Conservation (phyloP, 2,797 vertebrate genomes). For the Cynopterus sphinx region DNA sequence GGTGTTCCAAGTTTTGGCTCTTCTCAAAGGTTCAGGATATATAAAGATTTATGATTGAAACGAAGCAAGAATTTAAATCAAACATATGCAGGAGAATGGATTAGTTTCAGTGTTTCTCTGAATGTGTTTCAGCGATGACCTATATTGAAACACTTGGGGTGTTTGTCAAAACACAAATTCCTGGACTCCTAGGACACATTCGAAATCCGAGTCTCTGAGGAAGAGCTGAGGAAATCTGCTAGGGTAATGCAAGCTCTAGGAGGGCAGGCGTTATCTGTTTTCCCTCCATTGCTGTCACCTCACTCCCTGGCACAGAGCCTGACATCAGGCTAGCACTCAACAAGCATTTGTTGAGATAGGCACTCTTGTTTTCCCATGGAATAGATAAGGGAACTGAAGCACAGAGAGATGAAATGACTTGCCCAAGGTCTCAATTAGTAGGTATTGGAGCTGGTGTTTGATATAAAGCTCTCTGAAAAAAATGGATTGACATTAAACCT, state of each 20-base stretch:
- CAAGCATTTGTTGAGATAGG: neutral
- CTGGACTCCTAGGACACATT: neutral
- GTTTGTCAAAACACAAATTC: neutral
- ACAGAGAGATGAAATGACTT: neutral
- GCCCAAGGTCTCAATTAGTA: neutral
- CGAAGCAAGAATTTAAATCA: neutral
- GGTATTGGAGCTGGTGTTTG: neutral
- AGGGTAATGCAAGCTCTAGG: neutral
- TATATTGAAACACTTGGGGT: neutral
- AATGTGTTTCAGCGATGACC: neutral
- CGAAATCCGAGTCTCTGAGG: neutral
- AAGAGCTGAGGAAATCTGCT: neutral
- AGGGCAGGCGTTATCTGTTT: neutral
- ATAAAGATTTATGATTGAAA: neutral
- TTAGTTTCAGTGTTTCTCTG: neutral
- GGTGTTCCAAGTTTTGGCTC: neutral
- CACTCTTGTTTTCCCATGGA: neutral
- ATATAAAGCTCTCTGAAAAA: neutral
- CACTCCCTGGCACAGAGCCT: neutral
- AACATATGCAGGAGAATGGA: neutral
- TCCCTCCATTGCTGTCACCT: too few relatives aligned
- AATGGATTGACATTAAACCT: neutral
- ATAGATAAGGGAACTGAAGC: neutral
- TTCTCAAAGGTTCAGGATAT: neutral
- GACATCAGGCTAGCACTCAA: neutral